These are phyloP conservation scores for Coranthus polyacanthus DNA, from an alignment of 2,797 vertebrate species.

Conservation along the genomic window DNA sequence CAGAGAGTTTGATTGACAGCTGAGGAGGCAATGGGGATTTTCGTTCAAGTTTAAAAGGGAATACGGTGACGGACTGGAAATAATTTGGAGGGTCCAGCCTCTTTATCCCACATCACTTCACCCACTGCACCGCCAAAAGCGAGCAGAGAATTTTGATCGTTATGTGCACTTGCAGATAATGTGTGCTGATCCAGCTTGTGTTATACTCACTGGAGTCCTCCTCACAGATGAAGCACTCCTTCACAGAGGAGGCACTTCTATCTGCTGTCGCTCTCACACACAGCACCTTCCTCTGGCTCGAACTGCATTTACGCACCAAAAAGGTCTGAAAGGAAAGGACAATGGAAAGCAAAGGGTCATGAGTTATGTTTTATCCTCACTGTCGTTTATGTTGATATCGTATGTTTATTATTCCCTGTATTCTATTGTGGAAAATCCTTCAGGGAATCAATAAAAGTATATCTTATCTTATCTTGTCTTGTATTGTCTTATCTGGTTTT, in stretches of 20 bases:
- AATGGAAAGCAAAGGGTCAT: too few species aligned
- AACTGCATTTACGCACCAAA: constrained; percentile 90
- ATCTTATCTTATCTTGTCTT: too few species aligned
- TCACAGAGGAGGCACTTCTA: constrained; percentile 84
- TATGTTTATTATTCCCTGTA: too few species aligned
- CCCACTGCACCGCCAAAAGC: not conserved
- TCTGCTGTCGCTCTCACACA: constrained; percentile 87
- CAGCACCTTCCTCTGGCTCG: constrained; percentile 88
- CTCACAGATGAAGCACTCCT: constrained; percentile 89
- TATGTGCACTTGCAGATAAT: not conserved
- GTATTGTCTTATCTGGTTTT: too few species aligned
- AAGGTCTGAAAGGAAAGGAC: constrained; percentile 83
- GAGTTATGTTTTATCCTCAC: too few species aligned
- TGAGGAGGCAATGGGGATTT: constrained; percentile 25
- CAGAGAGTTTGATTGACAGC: constrained; percentile 53
- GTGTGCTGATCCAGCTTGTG: constrained; percentile 8
- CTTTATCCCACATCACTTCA: constrained; percentile 25
- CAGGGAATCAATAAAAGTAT: too few species aligned
- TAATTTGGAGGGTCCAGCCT: constrained; percentile 24
- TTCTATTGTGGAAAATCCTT: too few species aligned
- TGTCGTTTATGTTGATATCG: too few species aligned
- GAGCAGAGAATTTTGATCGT: not conserved
- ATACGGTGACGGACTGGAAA: constrained; percentile 13
- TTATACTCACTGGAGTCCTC: constrained; percentile 87
- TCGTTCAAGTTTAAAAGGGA: constrained; percentile 26